These are phyloP conservation scores for Auanema freiburgensis DNA, from an alignment of 2,888 invertebrate genomes.

Conservation along the genomic window DNA sequence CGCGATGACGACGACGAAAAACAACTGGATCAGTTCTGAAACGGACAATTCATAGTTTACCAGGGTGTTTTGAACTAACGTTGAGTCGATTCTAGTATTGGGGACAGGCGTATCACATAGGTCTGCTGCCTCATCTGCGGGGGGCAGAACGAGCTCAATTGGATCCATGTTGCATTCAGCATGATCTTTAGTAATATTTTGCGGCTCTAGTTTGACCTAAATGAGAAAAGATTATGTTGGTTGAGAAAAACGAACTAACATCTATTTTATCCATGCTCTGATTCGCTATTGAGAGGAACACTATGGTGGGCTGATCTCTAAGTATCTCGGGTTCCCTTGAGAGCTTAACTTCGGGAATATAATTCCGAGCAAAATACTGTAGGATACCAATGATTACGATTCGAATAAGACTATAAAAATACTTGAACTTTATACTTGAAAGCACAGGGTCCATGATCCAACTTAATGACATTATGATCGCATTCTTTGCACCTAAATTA, in stretches of 20 bases:
- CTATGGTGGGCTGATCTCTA: conserved; percentile 23
- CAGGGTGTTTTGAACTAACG: no score
- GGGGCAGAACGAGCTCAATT: conserved; percentile 24
- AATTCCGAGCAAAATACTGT: conserved; percentile 46
- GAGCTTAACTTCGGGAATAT: conserved; percentile 48
- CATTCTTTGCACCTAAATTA: conserved; percentile 30
- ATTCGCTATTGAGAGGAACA: conserved; percentile 45
- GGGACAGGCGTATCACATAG: conserved; percentile 3
- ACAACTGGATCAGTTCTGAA: conserved; percentile 35
- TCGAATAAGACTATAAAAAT: neutral
- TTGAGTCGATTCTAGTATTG: neutral
- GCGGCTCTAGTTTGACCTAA: conserved; percentile 19
- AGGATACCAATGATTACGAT: conserved; percentile 6
- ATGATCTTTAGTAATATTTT: neutral
- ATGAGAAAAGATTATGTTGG: neutral
- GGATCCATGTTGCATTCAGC: conserved; percentile 21
- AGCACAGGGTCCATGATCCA: conserved; percentile 31
- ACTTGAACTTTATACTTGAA: conserved; percentile 40
- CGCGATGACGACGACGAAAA: conserved; percentile 44
- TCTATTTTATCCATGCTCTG: conserved; percentile 31
- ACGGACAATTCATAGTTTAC: no score
- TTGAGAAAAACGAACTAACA: conserved; percentile 14
- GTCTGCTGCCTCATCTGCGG: conserved; percentile 23
- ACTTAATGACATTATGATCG: conserved; percentile 32
- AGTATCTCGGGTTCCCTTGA: conserved; percentile 35